These are phyloP conservation scores for Axea sp. DNA, from an alignment of 2,888 invertebrate genomes.

Conservation along the genomic window DNA sequence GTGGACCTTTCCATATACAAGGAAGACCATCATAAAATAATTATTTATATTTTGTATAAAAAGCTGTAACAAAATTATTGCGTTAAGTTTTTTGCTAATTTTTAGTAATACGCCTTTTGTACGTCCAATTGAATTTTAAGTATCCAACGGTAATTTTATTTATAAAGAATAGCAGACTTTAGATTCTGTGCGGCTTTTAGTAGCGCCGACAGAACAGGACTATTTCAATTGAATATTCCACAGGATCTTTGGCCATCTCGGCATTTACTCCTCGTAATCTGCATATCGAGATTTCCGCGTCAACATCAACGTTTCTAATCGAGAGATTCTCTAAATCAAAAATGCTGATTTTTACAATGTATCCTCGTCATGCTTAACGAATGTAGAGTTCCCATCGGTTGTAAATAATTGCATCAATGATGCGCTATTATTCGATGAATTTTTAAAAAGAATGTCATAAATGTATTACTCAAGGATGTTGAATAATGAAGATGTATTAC, in stretches of 20 bases:
- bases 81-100: no score
- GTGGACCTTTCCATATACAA: no score
- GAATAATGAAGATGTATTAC: constrained; percentile 45
- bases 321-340: constrained; percentile 44
- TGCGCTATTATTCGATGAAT: constrained; percentile 15
- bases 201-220: constrained; percentile 2
- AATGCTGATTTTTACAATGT: constrained; percentile 46
- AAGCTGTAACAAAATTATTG: no score
- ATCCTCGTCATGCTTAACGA: constrained; percentile 6
- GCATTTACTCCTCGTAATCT: constrained; percentile 67
- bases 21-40: no score
- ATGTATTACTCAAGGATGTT: constrained; percentile 19
- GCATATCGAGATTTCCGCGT: constrained; percentile 74
- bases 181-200: constrained; percentile 33
- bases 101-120: no score
- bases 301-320: constrained; percentile 60
- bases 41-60: no score
- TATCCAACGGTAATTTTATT: constrained; percentile 16
- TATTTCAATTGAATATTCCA: constrained; percentile 44
- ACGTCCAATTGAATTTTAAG: no score
- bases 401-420: constrained; percentile 45
- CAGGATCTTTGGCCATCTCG: constrained; percentile 38
- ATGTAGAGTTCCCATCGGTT: constrained; percentile 9
- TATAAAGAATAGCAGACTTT: constrained; percentile 1
- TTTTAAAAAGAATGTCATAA: constrained; percentile 19